These are phyloP conservation scores for Gambusia affinis DNA, from an alignment of 2,113 vertebrate genomes.

Conservation along the genomic window DNA sequence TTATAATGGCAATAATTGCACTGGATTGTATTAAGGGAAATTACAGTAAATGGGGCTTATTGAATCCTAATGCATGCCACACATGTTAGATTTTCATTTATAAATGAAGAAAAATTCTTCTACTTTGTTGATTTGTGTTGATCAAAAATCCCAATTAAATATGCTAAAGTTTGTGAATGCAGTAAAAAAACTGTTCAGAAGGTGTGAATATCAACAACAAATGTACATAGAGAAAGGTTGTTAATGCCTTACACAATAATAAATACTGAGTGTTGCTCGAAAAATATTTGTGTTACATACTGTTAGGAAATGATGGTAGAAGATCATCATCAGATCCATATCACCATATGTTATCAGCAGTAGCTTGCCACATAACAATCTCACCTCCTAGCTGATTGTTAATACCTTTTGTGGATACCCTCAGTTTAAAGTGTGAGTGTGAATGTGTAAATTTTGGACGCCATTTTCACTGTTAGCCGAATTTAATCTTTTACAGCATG, in stretches of 20 bases:
- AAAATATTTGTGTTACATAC: not conserved
- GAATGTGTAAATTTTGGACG: slow-evolving; percentile 37
- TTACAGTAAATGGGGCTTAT: not conserved
- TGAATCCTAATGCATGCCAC: not conserved
- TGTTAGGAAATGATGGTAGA: not conserved
- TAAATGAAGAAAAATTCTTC: not conserved
- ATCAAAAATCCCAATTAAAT: no score
- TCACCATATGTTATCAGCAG: not conserved
- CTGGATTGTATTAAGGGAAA: not conserved
- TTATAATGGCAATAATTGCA: not conserved
- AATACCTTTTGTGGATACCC: slow-evolving; percentile 21
- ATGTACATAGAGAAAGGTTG: not conserved
- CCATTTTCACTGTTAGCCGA: slow-evolving; percentile 25
- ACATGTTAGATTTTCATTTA: not conserved
- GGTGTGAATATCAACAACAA: not conserved
- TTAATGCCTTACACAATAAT: not conserved
- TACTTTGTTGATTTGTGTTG: not conserved
- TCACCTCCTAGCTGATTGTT: slow-evolving; percentile 26
- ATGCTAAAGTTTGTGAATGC: no score
- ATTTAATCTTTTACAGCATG: slow-evolving; percentile 33
- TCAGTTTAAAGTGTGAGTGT: slow-evolving; percentile 35
- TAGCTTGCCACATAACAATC: slow-evolving; percentile 8
- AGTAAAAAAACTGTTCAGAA: not conserved
- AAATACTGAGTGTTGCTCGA: not conserved
- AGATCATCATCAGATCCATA: slow-evolving; percentile 10